Percentiles rank a stretch among this genome's conserved stretches.
phyloP scores from a whole-genome alignment of 2,888 invertebrate genomes.

The Anthophora plumipes region DNA sequence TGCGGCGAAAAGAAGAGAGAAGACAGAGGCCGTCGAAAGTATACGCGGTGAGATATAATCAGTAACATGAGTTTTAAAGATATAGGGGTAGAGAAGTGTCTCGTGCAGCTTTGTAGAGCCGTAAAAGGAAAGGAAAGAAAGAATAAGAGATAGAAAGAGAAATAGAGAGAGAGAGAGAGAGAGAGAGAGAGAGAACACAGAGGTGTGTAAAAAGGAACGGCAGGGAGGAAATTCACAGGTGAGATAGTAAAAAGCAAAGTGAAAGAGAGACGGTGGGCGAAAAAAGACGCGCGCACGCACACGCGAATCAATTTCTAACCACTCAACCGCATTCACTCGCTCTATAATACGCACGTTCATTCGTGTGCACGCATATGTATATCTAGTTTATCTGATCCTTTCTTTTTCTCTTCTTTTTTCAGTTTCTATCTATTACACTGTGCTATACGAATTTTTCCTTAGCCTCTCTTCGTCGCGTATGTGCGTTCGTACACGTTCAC shows the following conservation, averaged over 20 bases:
- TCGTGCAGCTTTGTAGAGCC: slow-evolving; percentile 45
- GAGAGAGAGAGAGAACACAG: neutral
- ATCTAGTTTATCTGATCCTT: neutral
- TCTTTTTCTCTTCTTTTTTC: neutral
- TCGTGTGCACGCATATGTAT: slow-evolving; percentile 9
- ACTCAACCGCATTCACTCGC: slow-evolving; percentile 1
- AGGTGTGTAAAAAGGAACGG: slow-evolving; percentile 19
- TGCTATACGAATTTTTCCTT: too few species aligned
- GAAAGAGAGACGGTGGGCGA: slow-evolving; percentile 10
- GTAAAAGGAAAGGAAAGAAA: too few species aligned
- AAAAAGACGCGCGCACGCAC: slow-evolving; percentile 37
- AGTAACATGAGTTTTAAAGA: slow-evolving; percentile 25
- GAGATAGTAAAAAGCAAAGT: slow-evolving; percentile 44
- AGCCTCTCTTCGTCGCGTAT: neutral
- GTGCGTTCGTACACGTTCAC: slow-evolving; percentile 6
- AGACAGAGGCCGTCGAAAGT: slow-evolving; percentile 45
- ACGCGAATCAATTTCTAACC: slow-evolving; percentile 4
- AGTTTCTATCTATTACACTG: too few species aligned
- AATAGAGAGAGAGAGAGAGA: neutral
- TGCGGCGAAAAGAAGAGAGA: slow-evolving; percentile 34
- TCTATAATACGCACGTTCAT: neutral
- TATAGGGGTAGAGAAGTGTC: slow-evolving; percentile 41
- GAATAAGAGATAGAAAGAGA: too few species aligned
- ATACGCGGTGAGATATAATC: slow-evolving; percentile 37
- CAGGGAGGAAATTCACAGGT: slow-evolving; percentile 13